Evolutionary conservation across 2,797 vertebrate genomes (phyloP).

Genomic region (Chelmon rostratus): DNA sequence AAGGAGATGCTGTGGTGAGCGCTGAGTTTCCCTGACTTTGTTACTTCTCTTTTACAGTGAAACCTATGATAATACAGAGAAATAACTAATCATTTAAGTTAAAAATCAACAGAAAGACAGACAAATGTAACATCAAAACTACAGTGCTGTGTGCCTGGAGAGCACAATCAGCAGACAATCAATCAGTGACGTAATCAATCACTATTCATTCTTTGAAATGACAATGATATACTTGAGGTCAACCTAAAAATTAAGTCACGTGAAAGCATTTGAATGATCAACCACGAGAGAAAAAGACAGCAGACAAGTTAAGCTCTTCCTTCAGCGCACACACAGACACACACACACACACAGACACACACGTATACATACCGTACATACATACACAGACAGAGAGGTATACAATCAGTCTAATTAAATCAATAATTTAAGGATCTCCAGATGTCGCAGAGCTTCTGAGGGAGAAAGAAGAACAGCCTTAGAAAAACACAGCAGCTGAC

Average conservation of each 20-base stretch:
- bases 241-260: slow-evolving; percentile 9
- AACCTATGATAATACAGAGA: slow-evolving; percentile 12
- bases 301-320: not conserved
- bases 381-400: not conserved
- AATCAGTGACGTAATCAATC: slow-evolving; percentile 19
- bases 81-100: slow-evolving; percentile 3
- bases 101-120: slow-evolving; percentile 29
- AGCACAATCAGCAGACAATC: not conserved
- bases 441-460: slow-evolving; percentile 10
- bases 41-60: slow-evolving; percentile 41
- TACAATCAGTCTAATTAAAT: slow-evolving; percentile 10
- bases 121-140: not conserved
- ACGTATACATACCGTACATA: not conserved
- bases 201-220: not conserved
- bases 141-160: not conserved
- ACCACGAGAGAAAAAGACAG: not conserved
- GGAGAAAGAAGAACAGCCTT: slow-evolving; percentile 23
- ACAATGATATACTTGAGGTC: not conserved
- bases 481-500: slow-evolving; percentile 47
- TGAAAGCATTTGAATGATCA: slow-evolving; percentile 29
- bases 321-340: slow-evolving; percentile 6
- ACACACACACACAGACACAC: not conserved
- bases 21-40: slow-evolving; percentile 31
- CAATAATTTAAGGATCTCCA: slow-evolving; percentile 17
- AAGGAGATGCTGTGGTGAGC: slow-evolving; percentile 13